Evolutionary conservation across 1,140 invertebrate genomes (phyloP), one percentile per base, ranked within the genome.

Genomic region (Oppia nitens): DNA sequence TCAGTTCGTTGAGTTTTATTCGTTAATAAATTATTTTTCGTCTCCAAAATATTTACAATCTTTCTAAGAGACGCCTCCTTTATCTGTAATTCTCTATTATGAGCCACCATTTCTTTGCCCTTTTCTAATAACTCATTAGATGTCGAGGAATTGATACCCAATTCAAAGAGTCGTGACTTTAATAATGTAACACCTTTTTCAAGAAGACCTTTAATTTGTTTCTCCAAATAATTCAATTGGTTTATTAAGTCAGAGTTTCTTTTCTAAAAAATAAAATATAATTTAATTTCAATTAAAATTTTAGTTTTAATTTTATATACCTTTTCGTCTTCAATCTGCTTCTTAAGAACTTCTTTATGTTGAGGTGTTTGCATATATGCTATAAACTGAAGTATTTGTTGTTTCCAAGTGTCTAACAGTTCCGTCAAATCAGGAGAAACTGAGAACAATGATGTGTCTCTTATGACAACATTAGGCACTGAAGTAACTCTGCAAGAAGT

Each of bases 141-240:
- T 57, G 80, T 83, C 2, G 81, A 82, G 6, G 82, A 80, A 68
- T 86, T 81, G 63, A 93, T 91, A 57, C 85, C 88, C 61, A 96
- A 74, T 70, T 94, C 89, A 60, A 80, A 83, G 81, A 95, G 87
- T 55, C 89, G 77, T n/a, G 83, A 81, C 69, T 91, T 88, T 9
- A 96, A 72, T 47, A 93, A 72, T 23, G 81, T 81, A n/a, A 93
- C 86, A 66, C 89, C 91, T 68, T 94, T 88, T 65, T 87, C 84
- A 60, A 91, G 90, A 28, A 95, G 73, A 48, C 84, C 81, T 67
- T 83, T 85, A 60, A 94, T 90, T 73, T 92, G 87, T 69, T 89
- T 89, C 63, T 93, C 87, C 58, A 94, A 75, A 68, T 90, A 85
- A 20, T 82, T 82, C 28, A 83, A 83, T 51, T 85, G 78, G 27